phyloP scores from a whole-genome alignment of 2,113 vertebrate species.

The Pomatorhinus ruficollis region DNA sequence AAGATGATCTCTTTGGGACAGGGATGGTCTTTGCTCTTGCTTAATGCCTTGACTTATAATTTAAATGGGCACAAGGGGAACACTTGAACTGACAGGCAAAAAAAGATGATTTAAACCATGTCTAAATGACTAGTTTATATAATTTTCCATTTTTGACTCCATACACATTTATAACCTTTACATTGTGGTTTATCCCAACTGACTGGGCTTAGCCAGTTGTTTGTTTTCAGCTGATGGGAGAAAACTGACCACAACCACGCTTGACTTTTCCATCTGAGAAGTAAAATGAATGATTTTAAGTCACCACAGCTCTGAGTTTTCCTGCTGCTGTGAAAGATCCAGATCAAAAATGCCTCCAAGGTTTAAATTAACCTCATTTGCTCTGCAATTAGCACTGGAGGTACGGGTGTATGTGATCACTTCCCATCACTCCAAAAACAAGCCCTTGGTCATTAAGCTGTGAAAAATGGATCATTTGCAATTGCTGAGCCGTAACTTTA shows the following conservation, averaged over 20 bases:
- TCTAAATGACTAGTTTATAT: neutral
- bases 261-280: neutral
- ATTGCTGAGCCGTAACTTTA: slow-evolving; percentile 19
- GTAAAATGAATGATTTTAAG: neutral
- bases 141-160: neutral
- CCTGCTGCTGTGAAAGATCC: neutral
- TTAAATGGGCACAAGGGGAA: neutral
- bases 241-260: neutral
- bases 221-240: neutral
- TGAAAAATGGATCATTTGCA: slow-evolving; percentile 39
- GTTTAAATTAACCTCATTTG: slow-evolving; percentile 10
- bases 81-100: neutral
- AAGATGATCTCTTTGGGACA: neutral
- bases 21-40: neutral
- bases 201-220: neutral
- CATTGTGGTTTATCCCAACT: neutral
- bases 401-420: neutral
- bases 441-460: neutral
- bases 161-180: neutral
- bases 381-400: slow-evolving; percentile 19
- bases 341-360: neutral
- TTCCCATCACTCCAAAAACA: slow-evolving; percentile 8
- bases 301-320: neutral
- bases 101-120: neutral
- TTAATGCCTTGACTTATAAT: neutral